phyloP scores from a whole-genome alignment of 2,797 vertebrate genomes.

The Melanotaenia pygmaea region DNA sequence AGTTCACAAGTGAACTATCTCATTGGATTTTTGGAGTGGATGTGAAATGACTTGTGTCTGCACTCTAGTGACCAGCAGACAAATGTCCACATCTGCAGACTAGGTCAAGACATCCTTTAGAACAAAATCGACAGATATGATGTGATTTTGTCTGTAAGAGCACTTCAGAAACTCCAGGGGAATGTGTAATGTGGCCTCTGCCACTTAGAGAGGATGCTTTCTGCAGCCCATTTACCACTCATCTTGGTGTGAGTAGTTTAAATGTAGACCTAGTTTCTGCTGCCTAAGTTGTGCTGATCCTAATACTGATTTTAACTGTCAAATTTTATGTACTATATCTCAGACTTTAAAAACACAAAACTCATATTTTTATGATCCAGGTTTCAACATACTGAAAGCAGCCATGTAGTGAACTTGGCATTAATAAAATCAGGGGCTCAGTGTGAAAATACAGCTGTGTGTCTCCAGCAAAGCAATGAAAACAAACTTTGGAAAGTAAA shows the following conservation, averaged over 20 bases:
- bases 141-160: conserved; percentile 59
- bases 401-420: too few relatives aligned
- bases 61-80: conserved; percentile 51
- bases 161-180: conserved; percentile 50
- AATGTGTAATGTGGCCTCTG: conserved; percentile 57
- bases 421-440: too few relatives aligned
- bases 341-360: background rate
- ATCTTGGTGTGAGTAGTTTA: conserved; percentile 38
- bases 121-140: conserved; percentile 62
- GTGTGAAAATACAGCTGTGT: too few relatives aligned
- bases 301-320: conserved; percentile 28
- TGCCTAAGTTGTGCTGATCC: conserved; percentile 19
- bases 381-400: too few relatives aligned
- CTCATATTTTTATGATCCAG: background rate
- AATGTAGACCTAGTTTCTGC: conserved; percentile 42
- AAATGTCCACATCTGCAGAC: conserved; percentile 51
- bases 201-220: conserved; percentile 57
- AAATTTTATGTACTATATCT: background rate
- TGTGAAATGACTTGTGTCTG: conserved; percentile 61
- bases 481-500: too few relatives aligned
- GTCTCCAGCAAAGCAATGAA: too few relatives aligned
- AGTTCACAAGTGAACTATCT: conserved; percentile 40
- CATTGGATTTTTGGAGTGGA: conserved; percentile 40
- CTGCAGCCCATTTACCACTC: conserved; percentile 59
- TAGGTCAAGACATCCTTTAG: conserved; percentile 59